Evolutionary conservation across 2,888 invertebrate species (phyloP).

Genomic region (Epiblema foenella): DNA sequence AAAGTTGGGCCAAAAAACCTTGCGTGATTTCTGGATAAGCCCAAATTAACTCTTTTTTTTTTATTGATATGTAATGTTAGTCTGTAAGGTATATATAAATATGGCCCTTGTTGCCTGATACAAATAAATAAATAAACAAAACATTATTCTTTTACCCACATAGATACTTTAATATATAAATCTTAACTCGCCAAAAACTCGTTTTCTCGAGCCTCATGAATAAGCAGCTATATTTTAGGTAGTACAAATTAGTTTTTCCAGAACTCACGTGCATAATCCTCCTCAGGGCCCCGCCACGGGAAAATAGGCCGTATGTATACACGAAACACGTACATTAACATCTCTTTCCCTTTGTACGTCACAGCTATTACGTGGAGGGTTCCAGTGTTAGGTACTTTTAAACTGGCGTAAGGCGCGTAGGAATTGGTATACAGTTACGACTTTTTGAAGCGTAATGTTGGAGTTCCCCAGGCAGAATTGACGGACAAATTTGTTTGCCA

Average conservation of each 20-base stretch:
- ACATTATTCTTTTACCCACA: too few species aligned
- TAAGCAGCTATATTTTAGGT: slow-evolving; percentile 16
- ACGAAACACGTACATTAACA: neutral
- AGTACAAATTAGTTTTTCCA: slow-evolving; percentile 22
- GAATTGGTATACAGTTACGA: neutral
- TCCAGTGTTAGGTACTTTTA: neutral
- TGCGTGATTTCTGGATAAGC: too few species aligned
- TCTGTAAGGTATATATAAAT: too few species aligned
- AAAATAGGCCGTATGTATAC: neutral
- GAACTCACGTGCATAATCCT: slow-evolving; percentile 16
- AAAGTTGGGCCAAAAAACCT: too few species aligned
- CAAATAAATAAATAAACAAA: too few species aligned
- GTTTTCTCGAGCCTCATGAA: slow-evolving; percentile 8
- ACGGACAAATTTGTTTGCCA: slow-evolving; percentile 42
- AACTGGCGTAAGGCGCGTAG: neutral
- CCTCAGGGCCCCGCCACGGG: neutral
- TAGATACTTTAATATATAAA: neutral
- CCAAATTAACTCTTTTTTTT: too few species aligned
- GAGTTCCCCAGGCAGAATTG: slow-evolving; percentile 25
- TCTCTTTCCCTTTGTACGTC: slow-evolving; percentile 10
- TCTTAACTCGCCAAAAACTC: slow-evolving; percentile 2
- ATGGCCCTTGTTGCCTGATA: too few species aligned
- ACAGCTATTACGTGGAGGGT: slow-evolving; percentile 22
- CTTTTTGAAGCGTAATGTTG: neutral
- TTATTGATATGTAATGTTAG: too few species aligned